Percentiles rank a stretch among this genome's conserved stretches.
Conservation (phyloP, 2,113 vertebrate species). For the Sus scrofa region T2T-Sscrofa CM000819.6:133614001-133614500, state of each 20-base stretch:
- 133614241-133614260: not conserved
- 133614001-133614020: not conserved
- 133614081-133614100: not conserved
- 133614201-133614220: not conserved
- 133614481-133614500: slow-evolving; percentile 56
- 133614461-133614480: slow-evolving; percentile 62
- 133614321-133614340: slow-evolving; percentile 43
- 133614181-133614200: not conserved
- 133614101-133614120: not conserved
- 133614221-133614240: not conserved
- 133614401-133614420: slow-evolving; percentile 22
- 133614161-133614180: not conserved
- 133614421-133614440: slow-evolving; percentile 52
- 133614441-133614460: slow-evolving; percentile 45
- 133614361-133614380: slow-evolving; percentile 51
- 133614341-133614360: slow-evolving; percentile 9
- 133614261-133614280: not conserved
- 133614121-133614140: not conserved
- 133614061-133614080: not conserved
- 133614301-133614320: not conserved
- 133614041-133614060: not conserved
- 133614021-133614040: not conserved
- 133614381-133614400: slow-evolving; percentile 64
- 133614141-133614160: not conserved
- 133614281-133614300: slow-evolving; percentile 16